Evolutionary conservation across 2,113 vertebrate genomes (phyloP), one percentile per base, ranked within the genome.

Genomic region (Plestiodon gilberti): DNA sequence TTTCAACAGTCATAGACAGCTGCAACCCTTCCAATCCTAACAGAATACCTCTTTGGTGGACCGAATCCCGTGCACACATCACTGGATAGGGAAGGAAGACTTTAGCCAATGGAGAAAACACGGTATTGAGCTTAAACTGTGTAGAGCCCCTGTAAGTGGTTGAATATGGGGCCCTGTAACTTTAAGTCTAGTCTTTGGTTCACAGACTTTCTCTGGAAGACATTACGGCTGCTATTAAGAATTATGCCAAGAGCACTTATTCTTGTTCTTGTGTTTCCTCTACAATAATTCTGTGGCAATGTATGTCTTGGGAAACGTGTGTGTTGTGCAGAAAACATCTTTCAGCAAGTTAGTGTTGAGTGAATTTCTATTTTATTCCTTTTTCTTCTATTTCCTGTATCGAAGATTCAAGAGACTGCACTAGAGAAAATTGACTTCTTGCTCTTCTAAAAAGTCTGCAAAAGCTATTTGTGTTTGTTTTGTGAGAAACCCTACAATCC

Each of bases 391-490:
- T 77, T 84, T 84, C 35, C 43, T 91, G 76, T 85, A 89, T 71
- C 85, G 74, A 83, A 93, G 91, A 90, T 82, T 88, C 89, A 90
- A 90, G 88, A 76, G 90, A 88, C 0, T 1, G 84, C 71, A 28
- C 83, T 67, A 81, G 62, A 67, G 33, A 82, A 93, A 87, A 88
- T 90, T 81, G 80, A 62, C 0, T 94, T 93, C 92, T 48, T 90
- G 89, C 83, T 92, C 86, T 93, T 81, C 23, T 67, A 67, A 75
- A 85, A 43, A 92, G 89, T 87, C 90, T 93, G 89, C n/a, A 83
- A 87, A 82, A 91, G 91, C 87, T 90, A 73, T 90, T 93, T 87
- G 67, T 6, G 1, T 89, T 79, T 84, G 38, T 62, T 76, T 75
- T 28, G 17, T 65, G 28, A 43, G 22, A 65, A 62, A 77, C 43